phyloP scores from a whole-genome alignment of 1,140 invertebrate species.

The Orchesella cincta region DNA sequence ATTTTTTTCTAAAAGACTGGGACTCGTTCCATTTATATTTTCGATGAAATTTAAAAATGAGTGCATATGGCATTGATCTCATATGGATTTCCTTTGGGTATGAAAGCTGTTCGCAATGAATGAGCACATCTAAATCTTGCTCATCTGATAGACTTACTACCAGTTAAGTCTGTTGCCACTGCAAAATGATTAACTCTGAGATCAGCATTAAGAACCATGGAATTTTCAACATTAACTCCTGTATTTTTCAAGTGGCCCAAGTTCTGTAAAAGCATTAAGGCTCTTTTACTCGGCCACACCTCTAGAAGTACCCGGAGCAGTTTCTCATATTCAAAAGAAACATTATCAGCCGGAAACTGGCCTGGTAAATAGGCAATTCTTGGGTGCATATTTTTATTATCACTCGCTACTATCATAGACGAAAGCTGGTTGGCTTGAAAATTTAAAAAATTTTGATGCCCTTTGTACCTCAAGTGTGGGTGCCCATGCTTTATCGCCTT shows the following conservation, averaged over 20 bases:
- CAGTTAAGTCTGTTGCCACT: not conserved
- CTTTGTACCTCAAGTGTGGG: not conserved
- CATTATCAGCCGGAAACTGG: not conserved
- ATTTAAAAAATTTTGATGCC: not conserved
- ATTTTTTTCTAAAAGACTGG: not conserved
- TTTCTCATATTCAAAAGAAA: conserved; percentile 3
- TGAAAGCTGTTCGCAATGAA: not conserved
- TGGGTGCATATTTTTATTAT: not conserved
- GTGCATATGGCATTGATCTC: not conserved
- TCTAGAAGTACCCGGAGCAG: not conserved
- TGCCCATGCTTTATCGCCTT: not conserved
- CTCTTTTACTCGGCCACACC: not conserved
- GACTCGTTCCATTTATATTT: not conserved
- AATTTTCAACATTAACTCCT: not conserved
- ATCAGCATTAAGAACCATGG: not conserved
- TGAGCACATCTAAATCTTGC: not conserved
- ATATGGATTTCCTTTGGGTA: not conserved
- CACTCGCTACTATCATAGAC: not conserved
- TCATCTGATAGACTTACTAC: not conserved
- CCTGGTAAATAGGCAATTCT: not conserved
- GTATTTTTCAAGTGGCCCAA: not conserved
- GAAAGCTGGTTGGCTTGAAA: not conserved
- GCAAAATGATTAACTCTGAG: not conserved
- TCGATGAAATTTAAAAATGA: not conserved
- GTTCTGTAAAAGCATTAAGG: not conserved